phyloP scores from a whole-genome alignment of 2,797 vertebrate genomes.

The Tangara arthus region DNA sequence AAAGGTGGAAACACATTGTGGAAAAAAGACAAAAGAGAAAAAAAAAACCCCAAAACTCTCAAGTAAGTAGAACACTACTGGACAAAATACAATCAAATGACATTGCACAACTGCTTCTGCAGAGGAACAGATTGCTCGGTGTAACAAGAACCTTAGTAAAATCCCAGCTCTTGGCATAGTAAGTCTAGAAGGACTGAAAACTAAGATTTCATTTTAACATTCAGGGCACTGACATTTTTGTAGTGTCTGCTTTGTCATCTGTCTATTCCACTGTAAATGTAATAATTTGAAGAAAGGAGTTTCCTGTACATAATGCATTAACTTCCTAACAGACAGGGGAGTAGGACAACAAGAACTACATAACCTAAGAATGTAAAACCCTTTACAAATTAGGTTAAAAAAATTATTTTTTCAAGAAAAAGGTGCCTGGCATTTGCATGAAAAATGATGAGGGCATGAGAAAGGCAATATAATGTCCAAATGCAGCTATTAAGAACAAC shows the following conservation, averaged over 20 bases:
- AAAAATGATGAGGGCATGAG: rapidly evolving
- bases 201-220: conserved; percentile 35
- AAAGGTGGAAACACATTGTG: neutral
- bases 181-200: conserved; percentile 22
- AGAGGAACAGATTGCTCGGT: neutral
- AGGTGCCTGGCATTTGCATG: rapidly evolving
- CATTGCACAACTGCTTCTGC: neutral
- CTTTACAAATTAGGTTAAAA: neutral
- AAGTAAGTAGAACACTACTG: neutral
- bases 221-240: neutral
- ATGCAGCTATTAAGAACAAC: neutral
- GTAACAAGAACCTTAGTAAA: conserved; percentile 23
- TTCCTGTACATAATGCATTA: neutral
- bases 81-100: neutral
- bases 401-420: neutral
- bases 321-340: neutral
- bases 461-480: neutral
- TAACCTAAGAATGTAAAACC: neutral
- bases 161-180: neutral
- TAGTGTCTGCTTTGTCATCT: conserved; percentile 1
- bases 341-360: neutral
- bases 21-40: neutral
- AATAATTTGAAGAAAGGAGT: conserved; percentile 8
- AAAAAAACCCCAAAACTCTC: neutral
- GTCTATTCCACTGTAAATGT: neutral